Conservation (phyloP, 2,113 vertebrate species). For the Benitochromis conjunctus region DNA sequence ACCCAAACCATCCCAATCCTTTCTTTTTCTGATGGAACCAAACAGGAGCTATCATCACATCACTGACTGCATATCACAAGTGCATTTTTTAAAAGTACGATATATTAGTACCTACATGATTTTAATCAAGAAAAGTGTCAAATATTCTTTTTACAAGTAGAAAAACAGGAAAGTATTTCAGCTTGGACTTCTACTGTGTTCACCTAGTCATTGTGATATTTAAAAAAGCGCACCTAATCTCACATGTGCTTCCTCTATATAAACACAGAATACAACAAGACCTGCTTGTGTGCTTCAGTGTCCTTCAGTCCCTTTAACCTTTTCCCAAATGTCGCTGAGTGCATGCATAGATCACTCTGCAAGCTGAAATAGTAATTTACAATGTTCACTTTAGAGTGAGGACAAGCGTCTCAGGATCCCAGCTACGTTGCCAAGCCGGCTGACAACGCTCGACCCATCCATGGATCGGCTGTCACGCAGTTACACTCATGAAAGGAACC, state of each 20-base stretch:
- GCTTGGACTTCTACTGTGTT: not conserved
- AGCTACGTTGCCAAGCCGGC: not conserved
- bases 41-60: not conserved
- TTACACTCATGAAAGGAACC: not conserved
- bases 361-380: constrained; percentile 36
- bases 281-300: not conserved
- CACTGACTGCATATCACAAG: not conserved
- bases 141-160: not conserved
- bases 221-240: rapidly evolving
- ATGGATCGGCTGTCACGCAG: constrained; percentile 19
- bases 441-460: not conserved
- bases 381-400: constrained; percentile 8
- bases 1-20: not conserved
- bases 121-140: not conserved
- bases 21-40: not conserved
- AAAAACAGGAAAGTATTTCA: not conserved
- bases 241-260: not conserved
- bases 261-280: not conserved
- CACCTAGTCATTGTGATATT: not conserved
- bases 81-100: not conserved
- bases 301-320: not conserved
- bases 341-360: not conserved
- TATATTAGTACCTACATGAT: not conserved
- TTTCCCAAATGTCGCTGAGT: not conserved
- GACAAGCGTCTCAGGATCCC: constrained; percentile 21